Evolutionary conservation across 2,888 invertebrate genomes (phyloP), one percentile per base, ranked within the genome.

Genomic region (Cheilosia pagana): DNA sequence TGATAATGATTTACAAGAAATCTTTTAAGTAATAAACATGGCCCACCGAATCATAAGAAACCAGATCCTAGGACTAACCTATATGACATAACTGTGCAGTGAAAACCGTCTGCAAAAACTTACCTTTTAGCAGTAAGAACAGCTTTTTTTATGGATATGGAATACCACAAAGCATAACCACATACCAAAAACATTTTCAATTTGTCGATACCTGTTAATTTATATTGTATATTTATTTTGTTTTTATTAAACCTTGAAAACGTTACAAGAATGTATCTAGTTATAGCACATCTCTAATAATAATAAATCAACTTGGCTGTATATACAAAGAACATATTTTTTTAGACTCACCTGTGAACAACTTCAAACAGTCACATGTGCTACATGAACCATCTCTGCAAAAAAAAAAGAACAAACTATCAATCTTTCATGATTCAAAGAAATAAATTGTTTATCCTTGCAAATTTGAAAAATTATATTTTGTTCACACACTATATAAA

Each of bases 161-260:
- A 10, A 48, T 48, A 21, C 16, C 1, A 21, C 12, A 23, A 12
- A 23, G 23, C 12, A 19, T 10, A 35, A 10, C 0, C 10, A 12
- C 35, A 35, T 3, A 10, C 8, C 48, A 10, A 19, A 23, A 12
- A 16, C 12, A 12, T 12, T 10, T 14, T 31, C 28, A 52, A 71
- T 71, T 71, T 71, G 71, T 71, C 71, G 71, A 71, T 71, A 71
- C 60, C 71, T 39, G 23, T 55, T 52, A 2, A 68, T 48, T 12
- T 12, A 35, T 35, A 35, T 12, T 12, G 12, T 35, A 35, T 43
- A 21, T 50, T 21, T 50, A 21, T 1, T 57, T 6, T 50, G 19
- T 31, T 63, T 43, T 7, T 16, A 10, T 23, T 10, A 21, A 35
- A 12, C 31, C 35, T 19, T 41, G 7, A 10, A 14, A 50, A 19